A percentile compares a stretch with the other conserved stretches of the same genome.
phyloP scores from a whole-genome alignment of 2,113 vertebrate genomes.

The Hypanus sabinus region DNA sequence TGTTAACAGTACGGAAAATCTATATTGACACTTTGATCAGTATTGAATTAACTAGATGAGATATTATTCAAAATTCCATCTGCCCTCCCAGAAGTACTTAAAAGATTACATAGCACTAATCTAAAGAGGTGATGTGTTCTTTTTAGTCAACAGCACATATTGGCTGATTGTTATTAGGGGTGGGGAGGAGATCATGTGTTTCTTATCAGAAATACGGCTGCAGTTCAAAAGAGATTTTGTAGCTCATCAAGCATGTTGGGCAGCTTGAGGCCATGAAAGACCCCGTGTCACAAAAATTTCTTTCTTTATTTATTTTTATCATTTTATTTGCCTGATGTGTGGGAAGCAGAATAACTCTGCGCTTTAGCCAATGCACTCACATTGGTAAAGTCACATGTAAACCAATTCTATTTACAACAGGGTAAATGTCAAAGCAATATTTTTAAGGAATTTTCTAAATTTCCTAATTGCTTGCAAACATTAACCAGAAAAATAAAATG shows the following conservation, averaged over 20 bases:
- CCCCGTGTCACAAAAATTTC: neutral
- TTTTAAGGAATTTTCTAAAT: neutral
- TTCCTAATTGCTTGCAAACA: neutral
- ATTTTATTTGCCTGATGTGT: neutral
- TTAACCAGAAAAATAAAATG: neutral
- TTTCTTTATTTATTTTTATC: neutral
- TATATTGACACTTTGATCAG: neutral
- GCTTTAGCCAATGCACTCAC: neutral
- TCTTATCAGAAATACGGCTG: neutral
- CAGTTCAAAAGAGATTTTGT: neutral
- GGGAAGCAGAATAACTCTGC: neutral
- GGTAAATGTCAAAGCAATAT: neutral
- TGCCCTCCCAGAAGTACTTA: neutral
- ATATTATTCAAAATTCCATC: neutral
- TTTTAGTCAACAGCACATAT: too few species aligned
- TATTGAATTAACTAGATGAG: neutral
- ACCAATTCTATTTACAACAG: neutral
- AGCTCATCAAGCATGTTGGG: neutral
- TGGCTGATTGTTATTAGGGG: neutral
- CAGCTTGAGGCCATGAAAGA: neutral
- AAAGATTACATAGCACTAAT: too few species aligned
- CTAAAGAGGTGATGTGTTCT: too few species aligned
- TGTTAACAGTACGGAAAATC: neutral
- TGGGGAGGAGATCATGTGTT: neutral
- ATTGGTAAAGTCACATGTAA: neutral